These are phyloP conservation scores for Tanypteryx hageni DNA, from an alignment of 2,888 invertebrate genomes.

Conservation along the genomic window DNA sequence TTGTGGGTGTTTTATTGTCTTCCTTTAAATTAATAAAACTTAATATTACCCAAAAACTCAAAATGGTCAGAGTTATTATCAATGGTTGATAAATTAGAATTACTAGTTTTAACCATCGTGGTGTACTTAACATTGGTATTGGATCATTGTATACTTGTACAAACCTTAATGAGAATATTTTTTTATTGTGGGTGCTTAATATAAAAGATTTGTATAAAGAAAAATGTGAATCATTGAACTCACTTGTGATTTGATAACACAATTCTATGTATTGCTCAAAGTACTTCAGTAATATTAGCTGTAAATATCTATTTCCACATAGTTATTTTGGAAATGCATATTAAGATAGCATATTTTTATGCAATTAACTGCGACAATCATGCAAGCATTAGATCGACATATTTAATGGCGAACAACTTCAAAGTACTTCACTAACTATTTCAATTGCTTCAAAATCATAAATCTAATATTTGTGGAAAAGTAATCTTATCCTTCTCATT, in stretches of 20 bases:
- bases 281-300: conserved; percentile 52
- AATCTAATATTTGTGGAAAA: too few relatives aligned
- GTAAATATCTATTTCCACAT: conserved; percentile 55
- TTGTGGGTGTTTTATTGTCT: conserved; percentile 36
- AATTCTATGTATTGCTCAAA: conserved; percentile 56
- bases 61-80: conserved; percentile 44
- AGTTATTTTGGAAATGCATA: conserved; percentile 58
- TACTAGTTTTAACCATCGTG: conserved; percentile 58
- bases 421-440: too few relatives aligned
- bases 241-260: conserved; percentile 56
- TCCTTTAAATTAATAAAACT: conserved; percentile 1
- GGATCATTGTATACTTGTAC: conserved; percentile 64
- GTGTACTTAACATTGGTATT: conserved; percentile 60
- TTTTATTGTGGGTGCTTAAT: conserved; percentile 57
- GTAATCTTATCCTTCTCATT: too few relatives aligned
- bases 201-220: conserved; percentile 54
- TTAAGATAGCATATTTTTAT: conserved; percentile 58
- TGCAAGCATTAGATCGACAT: conserved; percentile 27
- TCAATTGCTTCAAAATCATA: too few relatives aligned
- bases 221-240: conserved; percentile 46
- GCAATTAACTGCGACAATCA: conserved; percentile 51
- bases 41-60: conserved; percentile 14
- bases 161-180: conserved; percentile 54
- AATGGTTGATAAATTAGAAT: conserved; percentile 58
- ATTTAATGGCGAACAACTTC: background rate